phyloP scores from a whole-genome alignment of 2,113 vertebrate genomes.

The Capreolus pygargus region DNA sequence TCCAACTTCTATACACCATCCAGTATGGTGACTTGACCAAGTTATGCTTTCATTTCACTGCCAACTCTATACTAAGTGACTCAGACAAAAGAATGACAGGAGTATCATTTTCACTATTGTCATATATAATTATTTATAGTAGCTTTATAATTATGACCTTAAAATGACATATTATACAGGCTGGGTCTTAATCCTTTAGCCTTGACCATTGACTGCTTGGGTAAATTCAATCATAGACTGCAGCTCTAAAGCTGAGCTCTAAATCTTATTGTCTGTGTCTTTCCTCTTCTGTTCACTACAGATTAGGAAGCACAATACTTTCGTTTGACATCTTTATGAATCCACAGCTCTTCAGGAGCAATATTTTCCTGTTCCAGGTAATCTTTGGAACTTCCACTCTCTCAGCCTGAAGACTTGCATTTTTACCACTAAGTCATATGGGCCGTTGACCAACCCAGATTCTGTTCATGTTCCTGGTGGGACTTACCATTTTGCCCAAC shows the following conservation, averaged over 20 bases:
- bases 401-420: slow-evolving; percentile 78
- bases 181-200: background rate
- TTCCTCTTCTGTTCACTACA: background rate
- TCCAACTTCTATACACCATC: background rate
- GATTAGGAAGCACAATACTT: background rate
- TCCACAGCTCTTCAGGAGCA: slow-evolving; percentile 79
- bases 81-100: background rate
- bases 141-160: background rate
- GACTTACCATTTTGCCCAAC: slow-evolving; percentile 80
- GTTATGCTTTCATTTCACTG: background rate
- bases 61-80: background rate
- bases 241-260: background rate
- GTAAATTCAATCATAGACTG: background rate
- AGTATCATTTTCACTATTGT: background rate
- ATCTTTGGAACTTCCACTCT: slow-evolving; percentile 84
- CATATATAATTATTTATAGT: background rate
- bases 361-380: slow-evolving; percentile 85
- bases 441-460: slow-evolving; percentile 78
- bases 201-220: background rate
- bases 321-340: slow-evolving; percentile 78
- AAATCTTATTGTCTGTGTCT: background rate
- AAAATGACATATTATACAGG: background rate
- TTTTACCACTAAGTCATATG: slow-evolving; percentile 78
- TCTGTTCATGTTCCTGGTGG: slow-evolving; percentile 76
- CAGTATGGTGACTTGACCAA: background rate